phyloP scores from a whole-genome alignment of 2,113 vertebrate species.

The Sebastes fasciatus region DNA sequence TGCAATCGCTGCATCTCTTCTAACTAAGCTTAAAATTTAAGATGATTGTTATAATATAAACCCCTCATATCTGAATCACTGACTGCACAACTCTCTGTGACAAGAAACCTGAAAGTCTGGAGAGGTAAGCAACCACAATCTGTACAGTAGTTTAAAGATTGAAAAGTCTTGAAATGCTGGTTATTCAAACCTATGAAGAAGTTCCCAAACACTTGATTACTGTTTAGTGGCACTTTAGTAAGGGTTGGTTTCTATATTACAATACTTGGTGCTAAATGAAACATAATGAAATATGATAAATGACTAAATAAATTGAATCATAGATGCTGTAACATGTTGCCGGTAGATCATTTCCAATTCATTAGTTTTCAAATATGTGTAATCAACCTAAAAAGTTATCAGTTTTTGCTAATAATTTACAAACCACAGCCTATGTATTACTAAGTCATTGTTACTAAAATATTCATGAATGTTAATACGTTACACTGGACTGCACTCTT shows the following conservation, averaged over 20 bases:
- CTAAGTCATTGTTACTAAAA: background rate
- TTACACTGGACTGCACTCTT: constrained; percentile 2
- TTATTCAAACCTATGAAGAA: background rate
- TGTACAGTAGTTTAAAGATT: background rate
- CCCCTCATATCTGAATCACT: background rate
- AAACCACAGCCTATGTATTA: background rate
- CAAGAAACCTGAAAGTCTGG: background rate
- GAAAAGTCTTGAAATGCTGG: background rate
- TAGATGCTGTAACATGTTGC: background rate
- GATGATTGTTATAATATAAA: background rate
- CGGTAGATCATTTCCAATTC: background rate
- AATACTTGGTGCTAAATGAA: too few relatives aligned
- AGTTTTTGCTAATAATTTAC: background rate
- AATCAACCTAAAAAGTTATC: background rate
- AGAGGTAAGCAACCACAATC: background rate
- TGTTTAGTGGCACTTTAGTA: background rate
- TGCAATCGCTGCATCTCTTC: too few relatives aligned
- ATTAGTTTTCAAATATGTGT: background rate
- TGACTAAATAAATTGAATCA: too few relatives aligned
- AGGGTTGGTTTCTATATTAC: too few relatives aligned
- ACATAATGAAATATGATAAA: too few relatives aligned
- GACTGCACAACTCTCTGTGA: background rate
- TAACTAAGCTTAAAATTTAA: background rate
- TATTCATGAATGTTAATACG: constrained; percentile 14
- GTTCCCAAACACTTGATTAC: background rate